phyloP scores from a whole-genome alignment of 2,888 invertebrate species.

The Drosophila imparisetae region DNA sequence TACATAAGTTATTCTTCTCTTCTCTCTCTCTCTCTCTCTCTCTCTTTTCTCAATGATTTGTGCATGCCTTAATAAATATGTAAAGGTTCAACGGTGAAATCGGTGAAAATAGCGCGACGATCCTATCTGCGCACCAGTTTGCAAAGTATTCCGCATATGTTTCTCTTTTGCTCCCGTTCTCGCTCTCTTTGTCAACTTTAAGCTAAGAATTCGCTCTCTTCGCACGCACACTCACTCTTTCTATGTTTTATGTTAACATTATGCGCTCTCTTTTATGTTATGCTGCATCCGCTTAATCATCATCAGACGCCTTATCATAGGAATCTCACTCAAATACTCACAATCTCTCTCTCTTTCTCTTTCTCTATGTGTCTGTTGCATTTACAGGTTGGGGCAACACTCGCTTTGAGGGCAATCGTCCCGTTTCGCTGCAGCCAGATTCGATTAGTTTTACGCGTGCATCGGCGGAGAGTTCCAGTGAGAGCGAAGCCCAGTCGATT shows the following conservation, averaged over 20 bases:
- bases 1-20: conserved; percentile 4
- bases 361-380: neutral
- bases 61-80: conserved; percentile 60
- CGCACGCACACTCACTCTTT: conserved; percentile 28
- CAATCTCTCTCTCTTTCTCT: conserved; percentile 6
- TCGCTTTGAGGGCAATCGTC: conserved; percentile 83
- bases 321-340: conserved; percentile 8
- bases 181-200: conserved; percentile 3
- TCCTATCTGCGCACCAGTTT: conserved; percentile 83
- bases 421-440: conserved; percentile 83
- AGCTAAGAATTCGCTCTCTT: conserved; percentile 8
- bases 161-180: conserved; percentile 3
- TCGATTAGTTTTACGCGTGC: conserved; percentile 82
- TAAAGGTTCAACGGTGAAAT: conserved; percentile 70
- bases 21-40: conserved; percentile 11
- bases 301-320: neutral
- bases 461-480: conserved; percentile 85
- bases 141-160: conserved; percentile 77
- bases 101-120: conserved; percentile 80
- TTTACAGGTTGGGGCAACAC: conserved; percentile 83
- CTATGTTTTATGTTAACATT: conserved; percentile 11
- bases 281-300: conserved; percentile 56
- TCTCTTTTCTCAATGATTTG: conserved; percentile 33
- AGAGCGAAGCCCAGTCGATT: conserved; percentile 85
- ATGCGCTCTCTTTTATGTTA: conserved; percentile 31